These are phyloP conservation scores for Heliconius hewitsoni DNA, from an alignment of 1,140 invertebrate species.

Conservation along the genomic window DNA sequence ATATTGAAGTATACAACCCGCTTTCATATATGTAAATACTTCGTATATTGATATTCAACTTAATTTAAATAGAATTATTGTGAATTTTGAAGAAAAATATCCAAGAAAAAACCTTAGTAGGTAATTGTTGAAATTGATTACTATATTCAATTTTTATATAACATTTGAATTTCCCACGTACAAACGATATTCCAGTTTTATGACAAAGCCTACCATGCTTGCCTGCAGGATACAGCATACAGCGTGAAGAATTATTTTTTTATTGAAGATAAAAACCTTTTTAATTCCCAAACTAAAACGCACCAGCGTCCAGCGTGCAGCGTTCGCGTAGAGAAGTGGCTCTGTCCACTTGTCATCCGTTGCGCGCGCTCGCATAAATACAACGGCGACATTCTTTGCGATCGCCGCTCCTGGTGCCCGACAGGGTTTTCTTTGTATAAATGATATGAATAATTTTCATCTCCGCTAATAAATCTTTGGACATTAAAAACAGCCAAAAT, in stretches of 20 bases:
- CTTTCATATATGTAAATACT: no score
- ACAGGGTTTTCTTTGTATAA: conserved; percentile 48
- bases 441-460: conserved; percentile 30
- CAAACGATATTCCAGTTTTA: no score
- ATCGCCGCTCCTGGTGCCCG: conserved; percentile 57
- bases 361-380: conserved; percentile 65
- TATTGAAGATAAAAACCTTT: not conserved
- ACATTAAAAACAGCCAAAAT: conserved; percentile 19
- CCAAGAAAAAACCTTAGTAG: not conserved
- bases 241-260: no score
- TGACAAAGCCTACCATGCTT: no score
- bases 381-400: conserved; percentile 68
- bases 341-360: conserved; percentile 61
- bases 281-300: conserved; percentile 37
- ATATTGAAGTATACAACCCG: no score
- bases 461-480: conserved; percentile 18
- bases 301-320: conserved; percentile 43
- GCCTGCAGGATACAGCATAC: no score
- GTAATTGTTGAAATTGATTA: not conserved
- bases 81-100: not conserved
- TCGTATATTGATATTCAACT: no score
- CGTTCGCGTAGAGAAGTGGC: conserved; percentile 64
- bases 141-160: no score
- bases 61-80: no score
- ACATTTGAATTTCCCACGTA: no score